These are phyloP conservation scores for Drosophila barbarae DNA, from an alignment of 2,888 invertebrate genomes.

Conservation along the genomic window DNA sequence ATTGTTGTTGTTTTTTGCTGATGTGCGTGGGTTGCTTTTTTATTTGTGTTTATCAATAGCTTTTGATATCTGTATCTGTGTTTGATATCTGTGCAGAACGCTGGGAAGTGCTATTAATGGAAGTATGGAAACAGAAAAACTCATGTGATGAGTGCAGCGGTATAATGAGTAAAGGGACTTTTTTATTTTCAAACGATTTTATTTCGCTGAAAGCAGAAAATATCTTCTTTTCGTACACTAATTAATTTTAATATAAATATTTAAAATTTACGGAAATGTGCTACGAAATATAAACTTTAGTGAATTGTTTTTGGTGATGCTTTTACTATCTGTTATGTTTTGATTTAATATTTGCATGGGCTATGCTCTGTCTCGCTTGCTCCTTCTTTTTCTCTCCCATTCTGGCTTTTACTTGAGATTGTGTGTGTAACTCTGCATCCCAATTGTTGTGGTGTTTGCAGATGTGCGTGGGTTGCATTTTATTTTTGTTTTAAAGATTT, in stretches of 20 bases:
- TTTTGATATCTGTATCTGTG: conserved; percentile 17
- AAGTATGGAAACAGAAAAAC: conserved; percentile 29
- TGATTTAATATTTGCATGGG: no score
- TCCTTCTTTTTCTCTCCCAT: no score
- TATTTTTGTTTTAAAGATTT: no score
- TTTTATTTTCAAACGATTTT: neutral
- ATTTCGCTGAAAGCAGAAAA: no score
- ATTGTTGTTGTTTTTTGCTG: conserved; percentile 26
- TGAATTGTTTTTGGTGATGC: no score
- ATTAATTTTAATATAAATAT: neutral
- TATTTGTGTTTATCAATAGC: conserved; percentile 52
- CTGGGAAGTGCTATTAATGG: conserved; percentile 7
- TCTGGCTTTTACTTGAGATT: no score
- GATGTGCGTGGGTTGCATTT: no score
- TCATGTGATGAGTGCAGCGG: conserved; percentile 39
- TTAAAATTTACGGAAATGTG: neutral
- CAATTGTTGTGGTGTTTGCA: no score
- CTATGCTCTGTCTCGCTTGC: no score
- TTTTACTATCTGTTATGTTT: no score
- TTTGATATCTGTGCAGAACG: conserved; percentile 1
- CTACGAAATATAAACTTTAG: no score
- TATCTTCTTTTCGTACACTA: neutral
- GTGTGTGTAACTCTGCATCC: no score
- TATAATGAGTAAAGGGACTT: neutral
- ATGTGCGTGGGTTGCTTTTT: conserved; percentile 57